Base-by-base conservation (phyloP, 2,797 vertebrate genomes). In the Parotocinclus haroldoi region DNA sequence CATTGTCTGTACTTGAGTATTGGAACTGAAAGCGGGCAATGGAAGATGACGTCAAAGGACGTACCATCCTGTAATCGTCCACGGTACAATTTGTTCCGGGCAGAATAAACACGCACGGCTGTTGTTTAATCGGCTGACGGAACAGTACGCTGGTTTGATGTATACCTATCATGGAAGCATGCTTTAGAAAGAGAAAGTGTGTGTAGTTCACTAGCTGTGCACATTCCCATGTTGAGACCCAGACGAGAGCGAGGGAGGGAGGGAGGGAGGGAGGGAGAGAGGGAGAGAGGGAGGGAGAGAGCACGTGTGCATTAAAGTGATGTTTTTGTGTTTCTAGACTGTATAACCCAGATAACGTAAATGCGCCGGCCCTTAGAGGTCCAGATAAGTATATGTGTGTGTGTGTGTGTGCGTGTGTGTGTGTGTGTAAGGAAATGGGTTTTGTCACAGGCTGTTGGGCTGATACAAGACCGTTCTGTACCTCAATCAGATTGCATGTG, bases 401-500 rank as follows among this genome's bases (percentile, higher is more conserved):
- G n/a, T 19, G 59, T 56, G 16, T n/a, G 12, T 7, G 3, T n/a
- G n/a, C 10, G 16, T 42, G 18, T 13, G 51, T 10, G 16, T 67
- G 64, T 42, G 55, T 70, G 16, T 56, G 40, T 8, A 59, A 19
- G n/a, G 18, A 52, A 53, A 58, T 40, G 16, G 55, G 40, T n/a
- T 38, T 36, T 36, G 69, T 68, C 74, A 73, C 60, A 67, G 60
- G 64, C 62, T 63, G 68, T 67, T 68, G 45, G 57, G 37, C 58
- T 59, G 10, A 57, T 56, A 68, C 58, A 12, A 71, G 63, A 78
- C 63, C 68, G 71, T 46, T 54, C 19, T 18, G 53, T 64, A 63
- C 40, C 10, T 54, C 40, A 38, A 64, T 64, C 63, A 64, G 71
- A 79, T 74, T 57, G 57, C 62, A 69, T 64, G 52, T 70, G 40